These are phyloP conservation scores for Indicator maculatus DNA, from an alignment of 2,113 vertebrate genomes.

Conservation along the genomic window DNA sequence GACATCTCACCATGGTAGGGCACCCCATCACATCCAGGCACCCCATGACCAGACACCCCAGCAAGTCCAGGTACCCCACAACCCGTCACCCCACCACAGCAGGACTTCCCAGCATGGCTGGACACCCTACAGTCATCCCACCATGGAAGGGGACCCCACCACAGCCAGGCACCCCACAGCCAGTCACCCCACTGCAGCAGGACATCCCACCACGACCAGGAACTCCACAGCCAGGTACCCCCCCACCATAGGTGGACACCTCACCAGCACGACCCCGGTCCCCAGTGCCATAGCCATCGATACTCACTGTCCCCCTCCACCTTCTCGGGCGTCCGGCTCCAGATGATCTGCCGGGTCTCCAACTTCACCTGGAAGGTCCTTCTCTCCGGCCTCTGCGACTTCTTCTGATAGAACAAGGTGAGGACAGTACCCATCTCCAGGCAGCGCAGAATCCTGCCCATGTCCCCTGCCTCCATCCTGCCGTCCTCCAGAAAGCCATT, in stretches of 20 bases:
- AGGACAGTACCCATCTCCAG: constrained; percentile 84
- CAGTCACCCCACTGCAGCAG: not conserved
- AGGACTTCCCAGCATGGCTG: too few species aligned
- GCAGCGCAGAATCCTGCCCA: constrained; percentile 79
- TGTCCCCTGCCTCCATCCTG: constrained; percentile 70
- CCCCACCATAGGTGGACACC: too few species aligned
- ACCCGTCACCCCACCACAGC: not conserved
- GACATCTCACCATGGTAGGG: not conserved
- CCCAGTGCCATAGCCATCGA: rapidly evolving
- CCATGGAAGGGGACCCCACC: not conserved
- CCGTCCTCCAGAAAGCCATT: constrained; percentile 82
- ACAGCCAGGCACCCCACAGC: too few species aligned
- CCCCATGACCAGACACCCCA: not conserved
- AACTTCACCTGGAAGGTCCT: constrained; percentile 84
- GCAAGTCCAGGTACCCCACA: not conserved
- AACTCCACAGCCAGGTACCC: rapidly evolving
- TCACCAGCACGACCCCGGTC: not conserved
- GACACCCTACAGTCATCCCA: not conserved
- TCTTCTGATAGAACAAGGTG: constrained; percentile 88
- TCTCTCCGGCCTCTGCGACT: constrained; percentile 85
- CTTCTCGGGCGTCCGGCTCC: constrained; percentile 83
- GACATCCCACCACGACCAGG: rapidly evolving
- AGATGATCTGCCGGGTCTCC: constrained; percentile 82
- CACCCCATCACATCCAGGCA: not conserved
- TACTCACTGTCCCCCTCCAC: constrained; percentile 84